Conservation (phyloP, 1,140 invertebrate species). For the Ostrea denselamellosa region DNA sequence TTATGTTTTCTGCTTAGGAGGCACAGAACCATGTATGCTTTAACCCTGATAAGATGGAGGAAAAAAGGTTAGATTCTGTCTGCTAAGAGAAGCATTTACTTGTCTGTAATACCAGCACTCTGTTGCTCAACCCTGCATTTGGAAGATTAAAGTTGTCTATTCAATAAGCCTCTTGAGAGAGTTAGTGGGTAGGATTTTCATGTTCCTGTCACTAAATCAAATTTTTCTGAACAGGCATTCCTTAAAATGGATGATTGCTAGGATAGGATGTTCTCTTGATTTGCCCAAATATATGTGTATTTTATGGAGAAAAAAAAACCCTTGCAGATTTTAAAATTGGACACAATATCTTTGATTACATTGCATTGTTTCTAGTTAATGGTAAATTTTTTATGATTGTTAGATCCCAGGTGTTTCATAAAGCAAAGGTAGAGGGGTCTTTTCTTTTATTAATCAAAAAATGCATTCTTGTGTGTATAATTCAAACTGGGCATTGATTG, state of each 20-base stretch:
- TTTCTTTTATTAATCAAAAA: constrained; percentile 38
- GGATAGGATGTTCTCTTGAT: neutral
- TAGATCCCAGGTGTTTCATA: constrained; percentile 28
- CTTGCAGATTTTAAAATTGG: neutral
- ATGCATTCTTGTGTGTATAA: constrained; percentile 27
- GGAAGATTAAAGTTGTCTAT: constrained; percentile 25
- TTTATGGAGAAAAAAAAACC: neutral
- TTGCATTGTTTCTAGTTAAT: constrained; percentile 9
- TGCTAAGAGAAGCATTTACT: neutral
- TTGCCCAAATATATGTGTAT: neutral
- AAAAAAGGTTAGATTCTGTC: neutral
- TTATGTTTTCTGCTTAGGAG: neutral
- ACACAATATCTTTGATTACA: constrained; percentile 31
- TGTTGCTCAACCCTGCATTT: constrained; percentile 12
- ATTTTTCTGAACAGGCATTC: constrained; percentile 28
- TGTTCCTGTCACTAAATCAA: constrained; percentile 30
- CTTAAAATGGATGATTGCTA: constrained; percentile 4
- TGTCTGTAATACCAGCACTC: constrained; percentile 11
- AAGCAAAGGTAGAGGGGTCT: constrained; percentile 4
- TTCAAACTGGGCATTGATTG: constrained; percentile 17
- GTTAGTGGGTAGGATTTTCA: constrained; percentile 29
- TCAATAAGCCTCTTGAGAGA: constrained; percentile 25
- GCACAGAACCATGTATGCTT: neutral
- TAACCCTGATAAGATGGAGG: constrained; percentile 6
- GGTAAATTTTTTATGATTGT: constrained; percentile 19